Evolutionary conservation across 2,113 vertebrate species (phyloP), one percentile per base, ranked within the genome.

Genomic region (Burhinus oedicnemus): DNA sequence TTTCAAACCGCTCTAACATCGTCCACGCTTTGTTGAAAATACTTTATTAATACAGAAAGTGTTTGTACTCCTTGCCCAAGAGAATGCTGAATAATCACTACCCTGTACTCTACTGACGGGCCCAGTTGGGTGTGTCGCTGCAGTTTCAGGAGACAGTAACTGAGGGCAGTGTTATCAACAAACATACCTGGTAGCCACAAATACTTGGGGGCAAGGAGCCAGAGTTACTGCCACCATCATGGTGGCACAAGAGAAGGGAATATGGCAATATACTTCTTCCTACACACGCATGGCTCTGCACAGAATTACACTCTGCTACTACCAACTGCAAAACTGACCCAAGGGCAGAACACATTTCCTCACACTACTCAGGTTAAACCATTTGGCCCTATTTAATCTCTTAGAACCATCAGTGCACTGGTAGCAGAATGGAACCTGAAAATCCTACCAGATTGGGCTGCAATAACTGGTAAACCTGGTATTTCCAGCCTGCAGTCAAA

Each of bases 401-500:
- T 40, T 45, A 20, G 57, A 85, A 7, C 54, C 89, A 95, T 92
- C 91, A 64, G 64, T 27, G 79, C 77, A 70, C 32, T 2, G 2
- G 22, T 4, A 83, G 89, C 89, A 91, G 47, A 85, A 94, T 44
- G 66, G 81, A 94, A 95, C 94, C 69, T 76, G 94, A 97, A 97
- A 89, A 95, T 91, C 87, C 66, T 49, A 93, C 87, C 78, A 76
- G 89, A 78, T 34, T n/a, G 61, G 81, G 58, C 44, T 77, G 93
- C 89, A 76, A 8, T n/a, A 93, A 95, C 91, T 96, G 81, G 93
- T 61, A 95, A 95, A 62, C 89, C 94, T 91, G 94, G 94, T 94
- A 91, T 93, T 97, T 91, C 95, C 95, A 97, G 91, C 79, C 78
- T 91, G 91, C 57, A 91, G 89, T 87, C 91, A 95, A 97, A 95